Base-by-base conservation (phyloP, 2,113 vertebrate species). In the Rhizomys pruinosus region DNA sequence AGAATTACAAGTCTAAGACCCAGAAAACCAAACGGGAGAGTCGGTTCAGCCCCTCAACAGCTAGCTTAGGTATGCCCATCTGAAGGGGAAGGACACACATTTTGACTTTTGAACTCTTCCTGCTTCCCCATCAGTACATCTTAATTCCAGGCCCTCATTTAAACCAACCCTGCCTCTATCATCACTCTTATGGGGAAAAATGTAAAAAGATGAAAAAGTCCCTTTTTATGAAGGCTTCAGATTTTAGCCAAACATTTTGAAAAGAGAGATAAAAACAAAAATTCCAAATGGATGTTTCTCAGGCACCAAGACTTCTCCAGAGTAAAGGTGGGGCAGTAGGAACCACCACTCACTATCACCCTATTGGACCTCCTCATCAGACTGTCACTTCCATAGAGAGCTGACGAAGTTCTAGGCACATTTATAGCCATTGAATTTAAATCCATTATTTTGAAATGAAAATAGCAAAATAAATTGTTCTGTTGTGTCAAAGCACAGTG, bases 221-320 rank as follows among this genome's bases (percentile, higher is more conserved):
- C 47, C n/a, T 72, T 93, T 12, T 82, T 79, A 68, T 73, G 47
- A 88, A 34, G 27, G 19, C 19, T 92, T 92, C 68, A 47, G 52
- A 80, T 85, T 90, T 92, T 55, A 88, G 68, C 63, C 34, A 90
- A 15, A 78, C 66, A 25, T 59, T 61, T 57, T 85, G n/a, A 71
- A 79, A 91, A 93, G n/a, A 64, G 5, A 90, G 39, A 11, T 66
- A 82, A 17, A 90, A 64, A 68, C 23, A 95, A 92, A 55, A 73
- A 55, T 16, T 27, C 32, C 55, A 39, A 6, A 1, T 22, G 27
- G 27, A 94, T 69, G 19, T 15, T 86, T 84, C 86, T 42, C 52
- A 71, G 72, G 94, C 7, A 23, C 5, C 15, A 59, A 13, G 39
- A n/a, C 81, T 52, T 72, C 63, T 55, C 29, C 17, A 23, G 57